A percentile compares a stretch with the other conserved stretches of the same genome.
Evolutionary conservation across 2,113 vertebrate species (phyloP).

Genomic region (Ochotona princeps): DNA sequence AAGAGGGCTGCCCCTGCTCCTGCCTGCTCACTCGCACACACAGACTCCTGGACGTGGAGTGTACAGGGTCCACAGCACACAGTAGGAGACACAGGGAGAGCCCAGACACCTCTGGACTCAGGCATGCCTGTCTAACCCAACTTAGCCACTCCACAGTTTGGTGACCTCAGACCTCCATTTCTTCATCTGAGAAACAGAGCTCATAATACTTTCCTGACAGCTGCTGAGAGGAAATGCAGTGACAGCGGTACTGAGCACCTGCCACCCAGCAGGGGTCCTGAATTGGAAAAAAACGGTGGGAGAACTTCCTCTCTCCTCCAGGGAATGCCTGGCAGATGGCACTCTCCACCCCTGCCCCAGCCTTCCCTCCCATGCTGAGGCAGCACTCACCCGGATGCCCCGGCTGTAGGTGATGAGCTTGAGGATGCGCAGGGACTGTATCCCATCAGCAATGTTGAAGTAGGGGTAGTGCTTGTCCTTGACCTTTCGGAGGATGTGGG

Average conservation of each 20-base stretch:
- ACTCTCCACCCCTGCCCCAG: too few species aligned
- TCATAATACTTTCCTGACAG: neutral
- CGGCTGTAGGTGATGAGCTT: conserved; percentile 69
- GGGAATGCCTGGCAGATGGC: neutral
- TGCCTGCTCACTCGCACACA: neutral
- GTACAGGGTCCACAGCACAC: neutral
- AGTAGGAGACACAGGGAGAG: neutral
- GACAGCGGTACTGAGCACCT: neutral
- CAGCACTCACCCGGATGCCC: conserved; percentile 67
- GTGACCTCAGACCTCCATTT: neutral
- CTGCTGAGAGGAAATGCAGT: neutral
- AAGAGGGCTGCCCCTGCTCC: neutral
- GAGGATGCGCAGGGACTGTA: conserved; percentile 68
- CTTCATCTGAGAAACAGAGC: neutral
- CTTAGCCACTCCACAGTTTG: neutral
- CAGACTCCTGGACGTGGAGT: neutral
- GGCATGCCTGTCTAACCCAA: neutral
- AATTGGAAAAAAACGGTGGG: neutral
- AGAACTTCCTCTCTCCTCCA: neutral
- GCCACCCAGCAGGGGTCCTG: neutral
- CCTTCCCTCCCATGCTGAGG: neutral
- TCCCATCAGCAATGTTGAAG: neutral
- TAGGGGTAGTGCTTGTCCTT: neutral
- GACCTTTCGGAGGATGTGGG: fast-evolving
- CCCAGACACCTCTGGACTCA: neutral